Evolutionary conservation across 2,797 vertebrate genomes (phyloP), one percentile per base, ranked within the genome.

Genomic region (Siniperca scherzeri): DNA sequence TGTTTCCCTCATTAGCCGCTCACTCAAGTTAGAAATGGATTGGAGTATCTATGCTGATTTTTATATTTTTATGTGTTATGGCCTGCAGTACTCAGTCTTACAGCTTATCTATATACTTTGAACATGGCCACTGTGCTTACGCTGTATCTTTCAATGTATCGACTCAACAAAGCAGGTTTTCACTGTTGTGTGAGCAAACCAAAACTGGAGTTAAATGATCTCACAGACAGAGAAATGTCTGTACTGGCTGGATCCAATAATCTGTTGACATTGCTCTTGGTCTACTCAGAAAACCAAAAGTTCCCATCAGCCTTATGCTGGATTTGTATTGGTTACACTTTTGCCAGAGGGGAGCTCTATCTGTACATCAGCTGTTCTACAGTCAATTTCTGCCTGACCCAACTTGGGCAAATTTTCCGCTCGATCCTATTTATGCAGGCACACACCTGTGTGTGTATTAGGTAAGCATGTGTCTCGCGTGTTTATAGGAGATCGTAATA

Each of bases 391-490:
- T 83, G 65, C 86, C 83, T 73, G 65, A 81, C 62, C 33, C 72
- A 80, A 74, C 81, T 46, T 36, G 68, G 50, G 22, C 7, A 7
- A 50, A 73, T 87, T 83, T 87, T 80, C 74, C 25, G 30, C 82
- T 73, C 77, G 11, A 80, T 88, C 70, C 69, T 82, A 60, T 84
- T 92, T 78, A 90, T 90, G 81, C 86, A 56, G 66, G 17, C 53
- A 16, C 89, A 91, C 87, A 86, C 83, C 88, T 87, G 66, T 75
- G 80, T 76, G 76, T 85, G 75, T 78, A 57, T 85, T 30, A 42
- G 64, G 30, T 64, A 36, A 3, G n/a, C 40, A 11, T 66, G 69
- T 57, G 36, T 74, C 65, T 78, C 1, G 12, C n/a, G 2, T 80
- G 80, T 88, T 86, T 85, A 80, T 70, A 68, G 80, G 64, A 27